A percentile compares a stretch with the other conserved stretches of the same genome.
These are phyloP conservation scores for Hydrozoanthus gracilis DNA, from an alignment of 92 coral and sea anemone genomes.

Conservation along the genomic window DNA sequence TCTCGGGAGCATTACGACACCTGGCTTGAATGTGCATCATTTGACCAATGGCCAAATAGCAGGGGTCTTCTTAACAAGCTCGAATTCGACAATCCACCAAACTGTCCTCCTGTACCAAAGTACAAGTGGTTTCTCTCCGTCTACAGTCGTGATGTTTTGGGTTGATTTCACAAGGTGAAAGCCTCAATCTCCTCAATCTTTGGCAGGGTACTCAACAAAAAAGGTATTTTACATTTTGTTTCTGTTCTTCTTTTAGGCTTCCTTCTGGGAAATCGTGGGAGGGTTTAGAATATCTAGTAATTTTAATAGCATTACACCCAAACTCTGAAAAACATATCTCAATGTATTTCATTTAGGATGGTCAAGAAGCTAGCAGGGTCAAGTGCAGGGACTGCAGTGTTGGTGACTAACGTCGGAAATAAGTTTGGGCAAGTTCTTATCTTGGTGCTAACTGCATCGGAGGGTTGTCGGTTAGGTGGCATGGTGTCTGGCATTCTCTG, in stretches of 20 bases:
- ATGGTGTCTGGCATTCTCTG: conserved; percentile 14
- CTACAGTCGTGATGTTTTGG: conserved; percentile 44
- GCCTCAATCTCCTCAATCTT: conserved; percentile 39
- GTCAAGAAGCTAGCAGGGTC: conserved; percentile 39
- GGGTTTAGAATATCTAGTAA: no score
- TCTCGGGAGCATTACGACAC: conserved; percentile 54
- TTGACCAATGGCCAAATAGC: no score
- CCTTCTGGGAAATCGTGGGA: no score
- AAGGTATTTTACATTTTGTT: conserved; percentile 18
- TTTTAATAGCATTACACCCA: no score
- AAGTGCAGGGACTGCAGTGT: conserved; percentile 27
- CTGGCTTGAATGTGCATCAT: conserved; percentile 50
- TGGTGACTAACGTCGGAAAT: conserved; percentile 32
- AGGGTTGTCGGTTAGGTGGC: conserved; percentile 4
- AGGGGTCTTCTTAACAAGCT: no score
- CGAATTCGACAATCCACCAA: neutral
- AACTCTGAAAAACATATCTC: no score
- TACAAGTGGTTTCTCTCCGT: conserved; percentile 39
- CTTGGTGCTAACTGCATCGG: conserved; percentile 19
- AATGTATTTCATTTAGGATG: neutral
- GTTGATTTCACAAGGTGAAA: conserved; percentile 19
- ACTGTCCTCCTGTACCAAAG: conserved; percentile 40
- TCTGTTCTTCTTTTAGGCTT: neutral
- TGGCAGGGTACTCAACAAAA: conserved; percentile 41
- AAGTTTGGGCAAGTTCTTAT: conserved; percentile 35